Evolutionary conservation across 2,797 vertebrate species (phyloP).

Genomic region (Chelonia mydas): DNA sequence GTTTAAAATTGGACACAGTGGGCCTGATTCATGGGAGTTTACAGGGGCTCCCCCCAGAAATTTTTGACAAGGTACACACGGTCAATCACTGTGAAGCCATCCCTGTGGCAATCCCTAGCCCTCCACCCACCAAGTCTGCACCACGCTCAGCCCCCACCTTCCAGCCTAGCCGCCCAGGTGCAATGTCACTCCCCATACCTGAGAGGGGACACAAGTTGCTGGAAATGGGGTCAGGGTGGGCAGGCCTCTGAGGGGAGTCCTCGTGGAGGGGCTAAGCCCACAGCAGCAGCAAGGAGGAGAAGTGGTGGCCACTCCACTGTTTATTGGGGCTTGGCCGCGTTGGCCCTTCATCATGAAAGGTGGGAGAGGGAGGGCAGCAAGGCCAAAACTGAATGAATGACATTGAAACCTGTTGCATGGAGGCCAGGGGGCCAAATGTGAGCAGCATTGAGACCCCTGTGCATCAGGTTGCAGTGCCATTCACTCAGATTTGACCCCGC

Average conservation of each 20-base stretch:
- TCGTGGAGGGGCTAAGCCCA: not conserved
- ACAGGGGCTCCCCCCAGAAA: not conserved
- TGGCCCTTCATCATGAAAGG: not conserved
- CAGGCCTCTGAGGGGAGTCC: not conserved
- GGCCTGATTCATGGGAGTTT: not conserved
- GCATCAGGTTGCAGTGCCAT: not conserved
- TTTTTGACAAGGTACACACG: not conserved
- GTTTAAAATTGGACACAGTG: not conserved
- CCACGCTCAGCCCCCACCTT: not conserved
- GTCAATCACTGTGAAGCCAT: not conserved
- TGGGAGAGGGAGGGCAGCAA: not conserved
- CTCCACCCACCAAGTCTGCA: not conserved
- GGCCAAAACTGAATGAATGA: not conserved
- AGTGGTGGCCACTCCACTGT: not conserved
- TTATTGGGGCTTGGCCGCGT: not conserved
- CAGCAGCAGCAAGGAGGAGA: not conserved
- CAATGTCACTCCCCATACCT: not conserved
- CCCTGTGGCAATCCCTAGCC: not conserved
- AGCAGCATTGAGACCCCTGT: not conserved
- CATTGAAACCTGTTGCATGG: not conserved
- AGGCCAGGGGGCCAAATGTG: not conserved
- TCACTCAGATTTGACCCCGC: not conserved
- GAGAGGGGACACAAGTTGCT: not conserved
- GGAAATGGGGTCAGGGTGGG: not conserved
- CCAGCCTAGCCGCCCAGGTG: not conserved